A percentile compares a stretch with the other conserved stretches of the same genome.
Evolutionary conservation across 1,140 invertebrate genomes (phyloP).

Genomic region (Temnothorax nylanderi): DNA sequence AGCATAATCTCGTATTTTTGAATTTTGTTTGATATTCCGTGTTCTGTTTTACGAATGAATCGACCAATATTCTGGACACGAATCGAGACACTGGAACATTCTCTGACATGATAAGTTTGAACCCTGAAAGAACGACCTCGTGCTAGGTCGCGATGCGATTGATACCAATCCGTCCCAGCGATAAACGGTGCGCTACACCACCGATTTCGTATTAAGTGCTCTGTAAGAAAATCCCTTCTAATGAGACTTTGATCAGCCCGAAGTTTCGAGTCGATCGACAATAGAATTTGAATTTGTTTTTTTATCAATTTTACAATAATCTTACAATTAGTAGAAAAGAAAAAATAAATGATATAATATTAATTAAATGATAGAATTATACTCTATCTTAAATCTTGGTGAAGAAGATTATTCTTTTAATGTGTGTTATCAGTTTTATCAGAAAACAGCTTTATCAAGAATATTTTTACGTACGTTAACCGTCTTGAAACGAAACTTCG

Average conservation of each 20-base stretch:
- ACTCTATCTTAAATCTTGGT: not conserved
- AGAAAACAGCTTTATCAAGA: not conserved
- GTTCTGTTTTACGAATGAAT: not conserved
- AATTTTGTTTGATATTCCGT: not conserved
- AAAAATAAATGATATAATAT: not conserved
- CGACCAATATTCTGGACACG: not conserved
- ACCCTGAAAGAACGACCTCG: slow-evolving; percentile 39
- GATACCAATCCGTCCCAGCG: slow-evolving; percentile 8
- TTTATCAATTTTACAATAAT: not conserved
- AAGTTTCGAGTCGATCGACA: slow-evolving; percentile 13
- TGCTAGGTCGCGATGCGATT: slow-evolving; percentile 30
- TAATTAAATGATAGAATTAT: not conserved
- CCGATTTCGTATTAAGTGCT: slow-evolving; percentile 14
- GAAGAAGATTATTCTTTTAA: not conserved
- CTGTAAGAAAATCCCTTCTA: slow-evolving; percentile 25
- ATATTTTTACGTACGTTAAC: not conserved
- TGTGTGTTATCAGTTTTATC: not conserved
- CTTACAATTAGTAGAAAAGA: not conserved
- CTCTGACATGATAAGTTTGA: slow-evolving; percentile 6
- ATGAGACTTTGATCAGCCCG: not conserved
- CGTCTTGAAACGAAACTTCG: slow-evolving; percentile 18
- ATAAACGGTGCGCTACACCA: slow-evolving; percentile 55
- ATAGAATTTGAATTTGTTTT: slow-evolving; percentile 10
- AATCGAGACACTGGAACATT: slow-evolving; percentile 26
- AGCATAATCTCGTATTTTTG: not conserved